Evolutionary conservation across 2,113 vertebrate species (phyloP), one percentile per base, ranked within the genome.

Genomic region (Taurulus bubalis): DNA sequence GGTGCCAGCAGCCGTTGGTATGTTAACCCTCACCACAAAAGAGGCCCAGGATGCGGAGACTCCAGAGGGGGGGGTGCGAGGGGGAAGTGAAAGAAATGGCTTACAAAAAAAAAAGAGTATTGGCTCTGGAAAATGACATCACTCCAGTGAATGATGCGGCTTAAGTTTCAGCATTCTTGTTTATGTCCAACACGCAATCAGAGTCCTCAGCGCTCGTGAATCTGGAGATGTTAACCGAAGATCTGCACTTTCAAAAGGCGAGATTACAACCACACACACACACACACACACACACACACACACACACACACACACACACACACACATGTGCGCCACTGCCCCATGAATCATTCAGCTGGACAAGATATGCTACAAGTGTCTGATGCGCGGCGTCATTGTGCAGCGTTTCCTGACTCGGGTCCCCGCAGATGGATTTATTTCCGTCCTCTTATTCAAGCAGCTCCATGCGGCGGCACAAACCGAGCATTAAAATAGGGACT

Each of bases 1-100:
- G 72, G 72, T 90, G 93, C 91, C 93, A 91, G 90, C 82, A 89
- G 87, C 67, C 83, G 71, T 56, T 70, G 77, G 90, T 86, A 92
- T 86, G 89, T 88, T 87, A 86, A 90, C 88, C 82, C 51, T 58
- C 34, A 75, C 89, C 86, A 70, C 91, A 92, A 84, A 81, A 45
- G 64, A 65, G 12, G 65, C 73, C 77, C 80, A 47, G 45, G 14
- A 88, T 55, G 45, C 64, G 62, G 56, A 88, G 55, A 49, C 64
- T 82, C 40, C 36, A 62, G 38, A 30, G 32, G 36, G 36, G 28
- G 36, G 3, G 85, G 32, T 28, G 36, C 26, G 36, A 2, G 85
- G 70, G 62, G 79, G 79, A 71, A 75, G 30, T 68, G 9, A 79
- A 72, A 42, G 12, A 42, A 14, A 14, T 42, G 9, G 65, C 69